Evolutionary conservation across 2,113 vertebrate genomes (phyloP), one percentile per base, ranked within the genome.

Genomic region (Neolamprologus brichardi): DNA sequence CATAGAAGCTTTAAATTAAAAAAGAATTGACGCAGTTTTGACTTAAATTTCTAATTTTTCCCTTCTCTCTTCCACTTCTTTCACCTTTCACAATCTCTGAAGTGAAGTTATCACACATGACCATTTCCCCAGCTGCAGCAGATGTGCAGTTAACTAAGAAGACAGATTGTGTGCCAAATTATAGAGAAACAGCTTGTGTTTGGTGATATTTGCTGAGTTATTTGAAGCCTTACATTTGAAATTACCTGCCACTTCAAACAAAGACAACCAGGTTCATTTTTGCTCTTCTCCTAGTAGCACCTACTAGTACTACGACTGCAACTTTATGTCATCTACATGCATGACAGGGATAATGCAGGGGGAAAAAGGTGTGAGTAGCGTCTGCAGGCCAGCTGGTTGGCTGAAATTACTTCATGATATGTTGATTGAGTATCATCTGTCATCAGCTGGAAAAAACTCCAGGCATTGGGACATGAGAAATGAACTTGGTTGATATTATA

Each of bases 101-200:
- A 30, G 25, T 51, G 23, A 77, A 51, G 44, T 77, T 77, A 77
- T 51, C 17, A 51, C 25, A 77, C 72, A n/a, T 75, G 25, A 75
- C 9, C 6, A 5, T 75, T 75, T 51, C 14, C 23, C 10, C 44
- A 51, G 46, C 25, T 77, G 25, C 10, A 32, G 25, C 72, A 51
- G 72, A 49, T 51, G 72, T 77, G 44, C 72, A n/a, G 72, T 49
- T 51, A 51, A 51, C 72, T 77, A 77, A 49, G 23, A 30, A 77
- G 44, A 49, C 72, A 51, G 72, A 30, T 77, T 51, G 72, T 51
- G 3, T n/a, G 17, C 17, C 72, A 77, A 32, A 51, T 30, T 77
- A 46, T 18, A 51, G 44, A 13, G 44, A 32, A 51, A 51, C 72
- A 13, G 10, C 25, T 30, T 32, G 72, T 18, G 70, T 51, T 77